A percentile compares a stretch with the other conserved stretches of the same genome.
Evolutionary conservation across 2,888 invertebrate genomes (phyloP).

Genomic region (Rugalucina vietnamica): DNA sequence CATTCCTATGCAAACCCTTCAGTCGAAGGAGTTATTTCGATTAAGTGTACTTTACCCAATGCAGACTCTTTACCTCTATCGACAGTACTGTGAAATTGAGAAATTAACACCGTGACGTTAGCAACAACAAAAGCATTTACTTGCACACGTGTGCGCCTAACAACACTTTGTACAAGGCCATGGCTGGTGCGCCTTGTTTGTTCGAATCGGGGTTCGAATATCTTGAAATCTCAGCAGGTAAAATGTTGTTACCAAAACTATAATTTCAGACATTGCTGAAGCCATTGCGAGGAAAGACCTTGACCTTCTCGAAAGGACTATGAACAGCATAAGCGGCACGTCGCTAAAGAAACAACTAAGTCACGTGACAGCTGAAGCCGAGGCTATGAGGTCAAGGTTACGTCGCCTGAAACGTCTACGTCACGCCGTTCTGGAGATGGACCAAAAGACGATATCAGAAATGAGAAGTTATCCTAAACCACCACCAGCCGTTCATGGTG

Average conservation of each 20-base stretch:
- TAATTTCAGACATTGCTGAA: slow-evolving; percentile 61
- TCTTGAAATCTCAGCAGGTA: too few species aligned
- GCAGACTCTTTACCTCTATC: too few species aligned
- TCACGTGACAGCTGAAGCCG: slow-evolving; percentile 49
- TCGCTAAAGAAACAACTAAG: slow-evolving; percentile 56
- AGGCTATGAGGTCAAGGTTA: slow-evolving; percentile 59
- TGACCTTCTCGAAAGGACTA: slow-evolving; percentile 70
- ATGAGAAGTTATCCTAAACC: slow-evolving; percentile 71
- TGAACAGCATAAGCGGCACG: slow-evolving; percentile 64
- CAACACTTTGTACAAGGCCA: too few species aligned
- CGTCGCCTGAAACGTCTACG: slow-evolving; percentile 64
- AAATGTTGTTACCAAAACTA: not conserved
- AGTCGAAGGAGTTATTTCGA: too few species aligned
- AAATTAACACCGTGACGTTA: too few species aligned
- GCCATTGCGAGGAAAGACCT: slow-evolving; percentile 72
- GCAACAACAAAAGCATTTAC: too few species aligned
- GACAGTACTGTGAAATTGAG: too few species aligned
- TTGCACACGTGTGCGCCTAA: too few species aligned
- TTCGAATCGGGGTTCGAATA: too few species aligned
- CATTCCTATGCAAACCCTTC: too few species aligned
- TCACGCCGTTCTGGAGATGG: slow-evolving; percentile 66
- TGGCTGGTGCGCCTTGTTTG: too few species aligned
- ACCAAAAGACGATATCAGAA: slow-evolving; percentile 71
- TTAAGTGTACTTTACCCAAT: too few species aligned
- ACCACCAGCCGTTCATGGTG: slow-evolving; percentile 66